Base-by-base conservation (phyloP, 2,797 vertebrate species). In the Gymnodraco acuticeps region DNA sequence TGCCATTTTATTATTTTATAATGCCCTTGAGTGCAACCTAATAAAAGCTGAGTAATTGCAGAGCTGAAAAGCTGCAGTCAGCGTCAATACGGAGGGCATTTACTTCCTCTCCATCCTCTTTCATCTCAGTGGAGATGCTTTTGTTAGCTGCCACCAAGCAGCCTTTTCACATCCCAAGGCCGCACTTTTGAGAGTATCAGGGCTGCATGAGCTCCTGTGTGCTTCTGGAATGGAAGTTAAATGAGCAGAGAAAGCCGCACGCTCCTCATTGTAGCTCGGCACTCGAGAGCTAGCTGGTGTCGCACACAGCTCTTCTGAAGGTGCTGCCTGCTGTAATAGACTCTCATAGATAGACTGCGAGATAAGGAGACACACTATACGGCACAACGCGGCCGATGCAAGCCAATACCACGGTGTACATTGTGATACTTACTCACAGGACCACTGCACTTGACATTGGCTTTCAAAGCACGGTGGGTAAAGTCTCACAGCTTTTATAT, bases 361-460 rank as follows among this genome's bases (percentile, higher is more conserved):
- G 93, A 93, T 93, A 94, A 92, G 81, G 86, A 83, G 90, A 94
- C 87, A 93, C 87, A 75, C 85, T 88, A 93, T 89, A 89, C 84
- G 83, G 75, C 86, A 75, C 85, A 78, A 84, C 67, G 66, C 51
- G 8, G 54, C 81, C 19, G 17, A 65, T 90, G 93, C 88, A 92
- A 93, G 69, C 90, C 70, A 90, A 94, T 72, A 93, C 91, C 83
- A 5, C 0, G 4, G 73, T 64, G 66, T 81, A 88, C 81, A 82
- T 82, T 86, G 83, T 85, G 73, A 91, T 80, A 88, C 81, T 88
- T 78, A 81, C 82, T 90, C 87, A 85, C 86, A 83, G 85, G 78
- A 88, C 79, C 85, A 67, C 83, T 88, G 82, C 67, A 63, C 78
- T 73, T 84, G 70, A 86, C 78, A 51, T 64, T 52, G 78, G 52